Evolutionary conservation across 2,888 invertebrate genomes (phyloP).

Genomic region (Drepanosiphum platanoidis): DNA sequence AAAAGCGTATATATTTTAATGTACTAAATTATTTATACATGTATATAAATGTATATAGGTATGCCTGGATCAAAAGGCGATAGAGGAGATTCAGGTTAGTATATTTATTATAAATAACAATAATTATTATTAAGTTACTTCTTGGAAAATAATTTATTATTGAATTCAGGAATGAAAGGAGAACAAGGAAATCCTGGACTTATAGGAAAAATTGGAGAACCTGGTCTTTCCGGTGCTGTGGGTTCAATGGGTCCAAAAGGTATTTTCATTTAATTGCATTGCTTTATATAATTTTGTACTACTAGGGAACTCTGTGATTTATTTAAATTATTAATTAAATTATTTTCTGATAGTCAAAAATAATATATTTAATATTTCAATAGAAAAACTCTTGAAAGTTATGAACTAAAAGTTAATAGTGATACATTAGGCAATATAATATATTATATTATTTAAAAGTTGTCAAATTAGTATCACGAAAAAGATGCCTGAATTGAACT

Average conservation of each 20-base stretch:
- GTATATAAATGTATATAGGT: conserved; percentile 70
- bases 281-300: no score
- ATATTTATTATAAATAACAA: conserved; percentile 66
- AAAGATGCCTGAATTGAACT: no score
- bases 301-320: no score
- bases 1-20: not conserved
- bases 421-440: no score
- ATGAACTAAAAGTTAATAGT: no score
- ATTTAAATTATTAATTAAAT: no score
- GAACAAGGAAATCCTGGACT: conserved; percentile 75
- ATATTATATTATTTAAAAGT: no score
- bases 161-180: conserved; percentile 79
- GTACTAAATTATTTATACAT: no score
- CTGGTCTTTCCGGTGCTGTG: conserved; percentile 73
- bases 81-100: conserved; percentile 78
- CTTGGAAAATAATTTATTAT: not conserved
- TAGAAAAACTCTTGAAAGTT: no score
- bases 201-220: conserved; percentile 67
- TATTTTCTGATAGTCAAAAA: no score
- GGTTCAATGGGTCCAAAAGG: conserved; percentile 84
- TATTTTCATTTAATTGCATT: conserved; percentile 66
- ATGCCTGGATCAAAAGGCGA: conserved; percentile 84
- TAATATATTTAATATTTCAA: no score
- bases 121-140: not conserved
- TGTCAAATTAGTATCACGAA: no score